Evolutionary conservation across 2,797 vertebrate genomes (phyloP).

Genomic region (Xenops minutus): DNA sequence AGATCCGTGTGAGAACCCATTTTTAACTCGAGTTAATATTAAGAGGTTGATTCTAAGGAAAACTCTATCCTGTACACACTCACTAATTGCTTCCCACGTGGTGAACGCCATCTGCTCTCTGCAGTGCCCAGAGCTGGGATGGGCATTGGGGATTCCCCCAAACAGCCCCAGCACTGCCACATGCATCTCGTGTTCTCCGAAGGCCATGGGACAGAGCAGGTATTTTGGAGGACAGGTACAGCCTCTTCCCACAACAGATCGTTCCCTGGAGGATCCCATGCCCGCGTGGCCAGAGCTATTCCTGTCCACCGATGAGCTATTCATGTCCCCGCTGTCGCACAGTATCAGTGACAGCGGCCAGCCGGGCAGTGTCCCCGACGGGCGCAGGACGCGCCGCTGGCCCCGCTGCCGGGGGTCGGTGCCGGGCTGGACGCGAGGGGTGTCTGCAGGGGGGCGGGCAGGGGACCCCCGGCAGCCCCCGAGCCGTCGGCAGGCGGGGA

Average conservation of each 20-base stretch:
- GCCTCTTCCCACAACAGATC: neutral
- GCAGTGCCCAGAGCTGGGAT: fast-evolving
- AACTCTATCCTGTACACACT: neutral
- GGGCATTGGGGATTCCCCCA: fast-evolving
- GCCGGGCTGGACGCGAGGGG: neutral
- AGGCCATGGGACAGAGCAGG: fast-evolving
- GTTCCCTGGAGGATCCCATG: neutral
- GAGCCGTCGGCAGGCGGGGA: neutral
- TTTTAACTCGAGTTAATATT: neutral
- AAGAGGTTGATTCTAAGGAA: neutral
- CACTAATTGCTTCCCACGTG: fast-evolving
- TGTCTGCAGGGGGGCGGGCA: neutral
- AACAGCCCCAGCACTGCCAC: neutral
- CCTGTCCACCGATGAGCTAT: neutral
- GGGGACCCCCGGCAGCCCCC: neutral
- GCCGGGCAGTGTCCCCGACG: fast-evolving
- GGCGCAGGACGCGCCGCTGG: neutral
- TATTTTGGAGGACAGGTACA: neutral
- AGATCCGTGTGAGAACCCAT: fast-evolving
- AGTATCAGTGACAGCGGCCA: neutral
- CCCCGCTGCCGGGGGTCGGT: neutral
- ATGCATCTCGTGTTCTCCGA: fast-evolving
- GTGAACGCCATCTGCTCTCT: neutral
- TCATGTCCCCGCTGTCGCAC: neutral
- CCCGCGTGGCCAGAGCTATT: neutral